Conservation (phyloP, 2,113 vertebrate species). For the Sander vitreus region DNA sequence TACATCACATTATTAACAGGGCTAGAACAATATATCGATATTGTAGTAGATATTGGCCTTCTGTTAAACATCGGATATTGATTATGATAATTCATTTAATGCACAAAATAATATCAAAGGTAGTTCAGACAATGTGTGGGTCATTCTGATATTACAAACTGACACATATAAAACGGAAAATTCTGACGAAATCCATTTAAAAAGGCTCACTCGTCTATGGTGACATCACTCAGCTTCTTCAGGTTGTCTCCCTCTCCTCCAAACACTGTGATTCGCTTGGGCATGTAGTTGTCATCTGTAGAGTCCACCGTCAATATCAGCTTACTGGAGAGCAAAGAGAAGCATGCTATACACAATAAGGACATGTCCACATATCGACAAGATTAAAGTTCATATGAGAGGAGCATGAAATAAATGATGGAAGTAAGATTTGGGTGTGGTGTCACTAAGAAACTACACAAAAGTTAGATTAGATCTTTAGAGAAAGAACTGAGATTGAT, state of each 20-base stretch:
- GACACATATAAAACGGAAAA: background rate
- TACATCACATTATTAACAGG: background rate
- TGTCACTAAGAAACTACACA: background rate
- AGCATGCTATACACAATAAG: background rate
- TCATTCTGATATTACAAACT: background rate
- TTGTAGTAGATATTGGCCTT: background rate
- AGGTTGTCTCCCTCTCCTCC: conserved; percentile 94
- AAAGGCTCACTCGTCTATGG: conserved; percentile 93
- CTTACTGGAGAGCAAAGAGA: conserved; percentile 83
- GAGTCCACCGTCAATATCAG: conserved; percentile 94
- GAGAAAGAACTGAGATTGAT: background rate
- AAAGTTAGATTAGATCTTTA: background rate
- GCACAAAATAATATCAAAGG: background rate
- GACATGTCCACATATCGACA: background rate
- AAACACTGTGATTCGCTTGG: conserved; percentile 91
- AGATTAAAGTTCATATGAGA: background rate
- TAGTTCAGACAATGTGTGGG: background rate
- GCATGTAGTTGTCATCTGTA: conserved; percentile 98
- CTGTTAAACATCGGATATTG: background rate
- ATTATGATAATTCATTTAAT: background rate
- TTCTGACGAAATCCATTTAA: background rate
- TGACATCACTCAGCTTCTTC: conserved; percentile 93
- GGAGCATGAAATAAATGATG: background rate
- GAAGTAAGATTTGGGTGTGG: too few species aligned
- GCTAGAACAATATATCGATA: background rate